Base-by-base conservation (phyloP, 1,140 invertebrate genomes). In the Drosophila orena region DNA sequence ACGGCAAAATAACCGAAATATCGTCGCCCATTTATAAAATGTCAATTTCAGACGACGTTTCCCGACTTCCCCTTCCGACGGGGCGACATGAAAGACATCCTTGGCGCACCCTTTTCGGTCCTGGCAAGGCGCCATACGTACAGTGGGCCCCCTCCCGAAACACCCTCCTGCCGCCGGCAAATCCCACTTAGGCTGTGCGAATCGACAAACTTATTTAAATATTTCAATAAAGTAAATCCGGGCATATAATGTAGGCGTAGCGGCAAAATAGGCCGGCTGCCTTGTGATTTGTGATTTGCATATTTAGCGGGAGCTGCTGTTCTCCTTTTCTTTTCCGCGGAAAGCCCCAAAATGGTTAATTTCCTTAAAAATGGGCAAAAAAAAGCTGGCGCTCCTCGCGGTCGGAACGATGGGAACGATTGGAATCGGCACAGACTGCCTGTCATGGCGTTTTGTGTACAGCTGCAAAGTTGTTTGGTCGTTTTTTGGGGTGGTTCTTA, bases 201-300 rank as follows among this genome's bases (percentile, higher is more conserved):
- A 90, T 90, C 90, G 88, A 81, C 88, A 91, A 91, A 89, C 88
- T 91, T 88, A 91, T 91, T 91, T 91, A 81, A 91, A 91, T 91
- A 91, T 91, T 91, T 91, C 88, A 91, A 91, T 91, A 91, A 91
- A 91, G 84, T 78, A 91, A 91, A 91, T 91, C 88, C 88, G 37
- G 38, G 52, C 56, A 79, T 38, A 70, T 59, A 60, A 54, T n/a
- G 34, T n/a, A 14, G 61, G 62, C 49, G 62, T 56, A 71, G 70
- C 64, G 76, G 78, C 71, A 65, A 85, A 80, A 85, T 86, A 79
- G 81, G 81, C 77, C 76, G 56, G 10, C 57, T 80, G 72, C 53
- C 72, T 70, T 70, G 42, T 70, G 66, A 70, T 70, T 70, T 70
- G 42, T 70, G 66, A 70, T 70, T 70, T 70, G 81, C 81, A 85